Evolutionary conservation across 2,113 vertebrate genomes (phyloP).

Genomic region (Alligator sinensis): DNA sequence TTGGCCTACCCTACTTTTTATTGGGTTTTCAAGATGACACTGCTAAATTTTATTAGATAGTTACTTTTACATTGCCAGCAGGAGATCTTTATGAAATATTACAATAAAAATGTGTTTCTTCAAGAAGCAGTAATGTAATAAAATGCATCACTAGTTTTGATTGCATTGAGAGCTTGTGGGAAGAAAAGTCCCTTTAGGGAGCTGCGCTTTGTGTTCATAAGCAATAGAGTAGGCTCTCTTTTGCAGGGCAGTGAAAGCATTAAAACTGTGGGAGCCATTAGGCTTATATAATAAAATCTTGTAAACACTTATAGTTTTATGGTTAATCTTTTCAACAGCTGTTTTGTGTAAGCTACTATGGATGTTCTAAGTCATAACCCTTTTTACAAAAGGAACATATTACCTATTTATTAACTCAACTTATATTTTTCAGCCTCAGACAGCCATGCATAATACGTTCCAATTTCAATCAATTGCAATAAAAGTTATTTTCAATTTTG

Average conservation of each 20-base stretch:
- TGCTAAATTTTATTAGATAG: conserved; percentile 55
- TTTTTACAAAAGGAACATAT: background rate
- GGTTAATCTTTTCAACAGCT: conserved; percentile 32
- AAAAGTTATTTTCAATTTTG: conserved; percentile 34
- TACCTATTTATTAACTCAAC: background rate
- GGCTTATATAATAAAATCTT: conserved; percentile 49
- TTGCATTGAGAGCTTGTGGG: conserved; percentile 28
- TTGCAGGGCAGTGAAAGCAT: background rate
- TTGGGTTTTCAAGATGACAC: background rate
- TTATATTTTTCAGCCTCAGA: background rate
- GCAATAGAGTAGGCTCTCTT: conserved; percentile 23
- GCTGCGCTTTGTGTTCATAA: conserved; percentile 39
- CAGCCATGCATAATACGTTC: background rate
- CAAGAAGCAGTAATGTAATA: conserved; percentile 40
- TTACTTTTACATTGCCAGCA: conserved; percentile 41
- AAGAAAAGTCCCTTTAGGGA: conserved; percentile 26
- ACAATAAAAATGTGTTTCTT: conserved; percentile 43
- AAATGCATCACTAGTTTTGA: conserved; percentile 71
- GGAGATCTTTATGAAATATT: conserved; percentile 57
- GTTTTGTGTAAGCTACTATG: conserved; percentile 1
- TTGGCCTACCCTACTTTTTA: background rate
- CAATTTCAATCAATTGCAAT: background rate
- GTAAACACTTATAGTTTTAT: conserved; percentile 64
- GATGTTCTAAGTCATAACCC: background rate
- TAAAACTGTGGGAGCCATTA: conserved; percentile 47